Evolutionary conservation across 2,113 vertebrate genomes (phyloP).

Genomic region (Budorcas taxicolor): DNA sequence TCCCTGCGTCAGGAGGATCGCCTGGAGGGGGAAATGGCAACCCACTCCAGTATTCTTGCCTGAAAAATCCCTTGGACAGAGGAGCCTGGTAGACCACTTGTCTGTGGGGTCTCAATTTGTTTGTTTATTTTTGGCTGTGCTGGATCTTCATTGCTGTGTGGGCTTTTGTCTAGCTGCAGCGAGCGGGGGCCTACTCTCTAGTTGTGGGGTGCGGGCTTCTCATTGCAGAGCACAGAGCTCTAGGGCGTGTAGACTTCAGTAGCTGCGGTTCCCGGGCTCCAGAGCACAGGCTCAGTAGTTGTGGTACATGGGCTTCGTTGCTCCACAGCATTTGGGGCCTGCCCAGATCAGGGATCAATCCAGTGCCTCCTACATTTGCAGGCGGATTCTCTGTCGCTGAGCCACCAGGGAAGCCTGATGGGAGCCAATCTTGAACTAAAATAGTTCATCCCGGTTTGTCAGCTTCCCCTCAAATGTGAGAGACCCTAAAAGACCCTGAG

Average conservation of each 20-base stretch:
- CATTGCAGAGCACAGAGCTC: background rate
- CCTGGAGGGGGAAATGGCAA: background rate
- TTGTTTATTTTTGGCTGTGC: background rate
- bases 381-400: background rate
- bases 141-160: background rate
- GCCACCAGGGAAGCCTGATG: background rate
- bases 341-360: background rate
- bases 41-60: background rate
- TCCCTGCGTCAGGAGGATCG: background rate
- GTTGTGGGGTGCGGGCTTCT: background rate
- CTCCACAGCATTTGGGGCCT: background rate
- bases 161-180: background rate
- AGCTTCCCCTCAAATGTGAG: background rate
- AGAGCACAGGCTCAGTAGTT: background rate
- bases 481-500: background rate
- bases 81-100: background rate
- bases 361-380: background rate
- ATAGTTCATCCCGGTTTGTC: background rate
- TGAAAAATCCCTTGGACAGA: background rate
- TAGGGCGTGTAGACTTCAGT: background rate
- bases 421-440: background rate
- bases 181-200: background rate
- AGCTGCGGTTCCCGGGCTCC: background rate
- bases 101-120: background rate
- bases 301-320: background rate